Evolutionary conservation across 1,140 invertebrate genomes (phyloP).

Genomic region (Drosophila setifemur): DNA sequence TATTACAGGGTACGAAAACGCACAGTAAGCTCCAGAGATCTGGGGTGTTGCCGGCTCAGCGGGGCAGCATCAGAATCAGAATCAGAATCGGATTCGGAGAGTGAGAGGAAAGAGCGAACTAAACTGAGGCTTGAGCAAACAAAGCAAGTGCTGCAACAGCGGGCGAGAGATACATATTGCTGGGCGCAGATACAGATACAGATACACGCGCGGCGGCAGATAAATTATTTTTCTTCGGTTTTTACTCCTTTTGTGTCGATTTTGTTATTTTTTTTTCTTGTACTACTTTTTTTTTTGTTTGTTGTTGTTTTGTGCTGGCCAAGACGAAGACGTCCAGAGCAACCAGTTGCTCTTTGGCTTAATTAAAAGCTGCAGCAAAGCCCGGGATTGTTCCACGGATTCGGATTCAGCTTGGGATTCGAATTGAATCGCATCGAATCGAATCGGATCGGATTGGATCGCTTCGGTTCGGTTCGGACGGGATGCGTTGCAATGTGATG

Average conservation of each 20-base stretch:
- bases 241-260: constrained; percentile 14
- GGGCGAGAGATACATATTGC: constrained; percentile 50
- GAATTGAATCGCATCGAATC: constrained; percentile 37
- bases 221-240: constrained; percentile 65
- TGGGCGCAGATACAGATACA: constrained; percentile 51
- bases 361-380: constrained; percentile 75
- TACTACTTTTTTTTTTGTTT: constrained; percentile 2
- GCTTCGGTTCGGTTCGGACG: neutral
- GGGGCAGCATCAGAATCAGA: constrained; percentile 43
- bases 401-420: constrained; percentile 18
- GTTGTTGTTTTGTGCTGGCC: constrained; percentile 7
- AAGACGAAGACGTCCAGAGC: constrained; percentile 45
- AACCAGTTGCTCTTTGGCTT: constrained; percentile 76
- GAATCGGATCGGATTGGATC: constrained; percentile 39
- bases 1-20: constrained; percentile 15
- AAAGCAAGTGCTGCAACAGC: constrained; percentile 46
- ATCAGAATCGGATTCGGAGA: constrained; percentile 1
- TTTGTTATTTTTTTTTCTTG: neutral
- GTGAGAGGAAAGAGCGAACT: constrained; percentile 13
- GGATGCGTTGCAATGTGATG: constrained; percentile 39
- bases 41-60: constrained; percentile 73
- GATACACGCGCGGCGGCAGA: constrained; percentile 62
- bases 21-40: constrained; percentile 23
- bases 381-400: constrained; percentile 71
- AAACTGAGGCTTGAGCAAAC: constrained; percentile 68